Conservation (phyloP, 1,140 invertebrate species). For the Drosophila nannoptera region DNA sequence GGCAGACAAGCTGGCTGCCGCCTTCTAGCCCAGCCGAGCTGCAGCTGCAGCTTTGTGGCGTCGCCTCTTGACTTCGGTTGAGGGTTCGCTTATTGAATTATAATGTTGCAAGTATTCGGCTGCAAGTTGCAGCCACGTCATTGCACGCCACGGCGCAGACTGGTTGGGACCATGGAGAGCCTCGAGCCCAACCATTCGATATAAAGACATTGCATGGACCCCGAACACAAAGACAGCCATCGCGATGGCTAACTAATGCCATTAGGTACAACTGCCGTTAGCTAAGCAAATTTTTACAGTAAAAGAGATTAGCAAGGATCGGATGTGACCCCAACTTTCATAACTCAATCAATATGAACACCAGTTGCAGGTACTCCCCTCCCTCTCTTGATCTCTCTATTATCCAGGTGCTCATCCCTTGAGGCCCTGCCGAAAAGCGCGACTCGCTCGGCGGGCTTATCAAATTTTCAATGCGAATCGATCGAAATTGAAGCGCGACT, state of each 20-base stretch:
- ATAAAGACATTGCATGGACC: constrained; percentile 52
- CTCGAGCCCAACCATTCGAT: constrained; percentile 25
- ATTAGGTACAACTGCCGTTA: constrained; percentile 1
- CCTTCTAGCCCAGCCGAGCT: constrained; percentile 24
- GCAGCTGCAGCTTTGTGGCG: constrained; percentile 47
- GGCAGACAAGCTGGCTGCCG: constrained; percentile 63
- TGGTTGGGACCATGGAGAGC: constrained; percentile 11
- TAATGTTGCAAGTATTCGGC: constrained; percentile 60
- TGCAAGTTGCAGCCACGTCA: constrained; percentile 53
- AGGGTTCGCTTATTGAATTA: constrained; percentile 68
- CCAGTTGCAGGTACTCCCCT: constrained; percentile 1
- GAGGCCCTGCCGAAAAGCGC: constrained; percentile 27
- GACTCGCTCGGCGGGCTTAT: constrained; percentile 32
- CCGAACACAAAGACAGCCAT: background rate
- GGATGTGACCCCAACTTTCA: too few species aligned
- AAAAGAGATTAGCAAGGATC: too few species aligned
- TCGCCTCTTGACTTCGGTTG: constrained; percentile 13
- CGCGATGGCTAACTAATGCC: background rate
- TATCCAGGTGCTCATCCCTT: background rate
- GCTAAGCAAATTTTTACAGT: background rate
- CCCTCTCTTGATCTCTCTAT: background rate
- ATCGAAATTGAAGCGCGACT: constrained; percentile 61
- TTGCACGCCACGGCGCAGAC: constrained; percentile 29
- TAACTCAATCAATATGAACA: background rate
- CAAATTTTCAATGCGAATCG: constrained; percentile 56